These are phyloP conservation scores for Rhombomys opimus DNA, from an alignment of 2,113 vertebrate species.

Conservation along the genomic window DNA sequence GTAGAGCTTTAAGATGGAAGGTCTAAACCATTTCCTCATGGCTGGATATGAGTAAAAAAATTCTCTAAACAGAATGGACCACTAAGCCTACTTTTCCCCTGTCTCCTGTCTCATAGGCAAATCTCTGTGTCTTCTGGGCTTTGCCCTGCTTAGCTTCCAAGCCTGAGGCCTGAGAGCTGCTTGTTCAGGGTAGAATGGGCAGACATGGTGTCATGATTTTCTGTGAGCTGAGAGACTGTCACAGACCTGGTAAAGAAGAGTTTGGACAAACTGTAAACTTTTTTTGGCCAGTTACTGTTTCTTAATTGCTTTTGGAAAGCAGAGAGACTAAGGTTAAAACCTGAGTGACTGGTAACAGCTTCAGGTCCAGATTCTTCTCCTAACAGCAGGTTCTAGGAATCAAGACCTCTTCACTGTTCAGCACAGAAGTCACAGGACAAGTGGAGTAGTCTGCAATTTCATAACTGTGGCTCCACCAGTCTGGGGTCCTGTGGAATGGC, in stretches of 20 bases:
- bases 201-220: not conserved
- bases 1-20: not conserved
- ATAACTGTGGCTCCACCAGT: too few species aligned
- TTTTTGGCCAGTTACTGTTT: not conserved
- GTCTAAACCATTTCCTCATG: not conserved
- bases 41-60: not conserved
- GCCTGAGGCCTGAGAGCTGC: not conserved
- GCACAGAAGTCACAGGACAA: not conserved
- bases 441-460: not conserved
- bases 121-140: not conserved
- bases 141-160: not conserved
- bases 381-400: not conserved
- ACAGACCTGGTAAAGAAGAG: not conserved
- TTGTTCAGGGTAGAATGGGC: too few species aligned
- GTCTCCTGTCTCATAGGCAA: not conserved
- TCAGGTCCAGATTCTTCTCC: not conserved
- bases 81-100: not conserved
- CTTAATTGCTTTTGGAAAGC: not conserved
- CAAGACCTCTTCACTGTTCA: not conserved
- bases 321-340: not conserved
- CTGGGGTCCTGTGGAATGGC: not conserved
- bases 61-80: not conserved
- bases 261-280: not conserved
- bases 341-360: not conserved
- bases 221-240: too few species aligned